phyloP scores from a whole-genome alignment of 2,888 invertebrate genomes.

The Gymnosoma rotundatum region DNA sequence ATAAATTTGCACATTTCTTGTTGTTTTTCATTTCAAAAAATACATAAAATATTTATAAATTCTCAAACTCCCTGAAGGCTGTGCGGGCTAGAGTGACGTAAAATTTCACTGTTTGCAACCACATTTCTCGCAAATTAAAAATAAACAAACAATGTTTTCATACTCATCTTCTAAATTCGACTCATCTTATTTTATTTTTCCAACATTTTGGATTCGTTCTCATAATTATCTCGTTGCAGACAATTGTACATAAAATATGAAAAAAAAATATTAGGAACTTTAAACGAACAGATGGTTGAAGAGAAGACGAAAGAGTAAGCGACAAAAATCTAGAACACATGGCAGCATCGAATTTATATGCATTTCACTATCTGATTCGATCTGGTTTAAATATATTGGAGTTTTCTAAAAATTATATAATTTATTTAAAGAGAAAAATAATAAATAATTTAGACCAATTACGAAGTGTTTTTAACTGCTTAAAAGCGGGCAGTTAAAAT shows the following conservation, averaged over 20 bases:
- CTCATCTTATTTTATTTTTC: conserved; percentile 34
- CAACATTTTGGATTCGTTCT: conserved; percentile 49
- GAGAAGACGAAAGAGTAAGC: neutral
- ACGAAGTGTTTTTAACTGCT: too few species aligned
- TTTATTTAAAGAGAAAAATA: too few species aligned
- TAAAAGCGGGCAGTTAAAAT: too few species aligned
- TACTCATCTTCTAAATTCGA: conserved; percentile 60
- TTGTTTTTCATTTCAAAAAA: conserved; percentile 24
- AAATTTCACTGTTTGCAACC: conserved; percentile 72
- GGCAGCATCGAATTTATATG: neutral
- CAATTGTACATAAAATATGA: conserved; percentile 46
- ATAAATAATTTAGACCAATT: too few species aligned
- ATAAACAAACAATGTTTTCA: conserved; percentile 74
- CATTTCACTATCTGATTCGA: too few species aligned
- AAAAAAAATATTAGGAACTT: conserved; percentile 20
- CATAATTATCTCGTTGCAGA: conserved; percentile 62
- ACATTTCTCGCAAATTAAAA: conserved; percentile 74
- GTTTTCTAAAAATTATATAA: too few species aligned
- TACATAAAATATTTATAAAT: conserved; percentile 55
- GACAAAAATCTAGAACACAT: neutral
- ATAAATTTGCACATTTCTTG: conserved; percentile 57
- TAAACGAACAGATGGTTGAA: conserved; percentile 26
- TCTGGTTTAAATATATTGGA: too few species aligned
- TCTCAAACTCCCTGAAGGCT: conserved; percentile 50
- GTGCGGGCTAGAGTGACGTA: conserved; percentile 34